Evolutionary conservation across 37 sponge, comb jelly and placozoan genomes (phyloP).

Genomic region (Corticium candelabrum): DNA sequence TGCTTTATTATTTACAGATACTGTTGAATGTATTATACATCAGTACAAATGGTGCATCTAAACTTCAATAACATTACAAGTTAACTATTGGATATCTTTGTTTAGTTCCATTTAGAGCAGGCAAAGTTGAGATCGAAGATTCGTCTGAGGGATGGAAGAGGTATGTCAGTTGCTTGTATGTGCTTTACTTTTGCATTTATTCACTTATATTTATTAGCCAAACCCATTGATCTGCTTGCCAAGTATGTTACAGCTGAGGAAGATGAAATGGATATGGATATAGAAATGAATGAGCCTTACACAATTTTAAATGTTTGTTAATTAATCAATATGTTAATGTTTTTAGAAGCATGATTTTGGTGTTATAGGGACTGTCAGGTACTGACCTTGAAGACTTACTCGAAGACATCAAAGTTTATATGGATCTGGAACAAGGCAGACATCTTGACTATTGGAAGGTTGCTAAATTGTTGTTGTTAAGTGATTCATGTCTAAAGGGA

Average conservation of each 20-base stretch:
- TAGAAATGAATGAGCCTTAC: slow-evolving; percentile 87
- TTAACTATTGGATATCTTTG: too few relatives aligned
- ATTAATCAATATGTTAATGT: neutral
- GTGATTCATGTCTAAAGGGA: neutral
- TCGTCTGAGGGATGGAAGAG: slow-evolving; percentile 70
- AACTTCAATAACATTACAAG: too few relatives aligned
- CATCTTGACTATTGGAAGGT: slow-evolving; percentile 77
- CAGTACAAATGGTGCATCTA: too few relatives aligned
- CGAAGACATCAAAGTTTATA: slow-evolving; percentile 90
- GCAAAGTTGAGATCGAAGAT: slow-evolving; percentile 85
- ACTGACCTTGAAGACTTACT: slow-evolving; percentile 89
- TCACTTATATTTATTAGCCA: slow-evolving; percentile 34
- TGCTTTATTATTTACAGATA: too few relatives aligned
- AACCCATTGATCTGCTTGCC: slow-evolving; percentile 95
- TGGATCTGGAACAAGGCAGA: slow-evolving; percentile 64
- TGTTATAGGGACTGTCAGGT: slow-evolving; percentile 56
- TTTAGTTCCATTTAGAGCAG: slow-evolving; percentile 90
- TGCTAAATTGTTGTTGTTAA: neutral
- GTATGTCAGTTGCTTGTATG: slow-evolving; percentile 12
- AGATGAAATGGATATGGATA: slow-evolving; percentile 68
- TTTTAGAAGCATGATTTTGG: too few relatives aligned
- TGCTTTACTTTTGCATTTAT: neutral
- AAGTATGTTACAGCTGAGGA: slow-evolving; percentile 66
- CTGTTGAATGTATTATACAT: too few relatives aligned
- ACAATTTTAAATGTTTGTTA: slow-evolving; percentile 41